These are phyloP conservation scores for Drosophila gunungcola DNA, from an alignment of 1,140 invertebrate genomes.

Conservation along the genomic window DNA sequence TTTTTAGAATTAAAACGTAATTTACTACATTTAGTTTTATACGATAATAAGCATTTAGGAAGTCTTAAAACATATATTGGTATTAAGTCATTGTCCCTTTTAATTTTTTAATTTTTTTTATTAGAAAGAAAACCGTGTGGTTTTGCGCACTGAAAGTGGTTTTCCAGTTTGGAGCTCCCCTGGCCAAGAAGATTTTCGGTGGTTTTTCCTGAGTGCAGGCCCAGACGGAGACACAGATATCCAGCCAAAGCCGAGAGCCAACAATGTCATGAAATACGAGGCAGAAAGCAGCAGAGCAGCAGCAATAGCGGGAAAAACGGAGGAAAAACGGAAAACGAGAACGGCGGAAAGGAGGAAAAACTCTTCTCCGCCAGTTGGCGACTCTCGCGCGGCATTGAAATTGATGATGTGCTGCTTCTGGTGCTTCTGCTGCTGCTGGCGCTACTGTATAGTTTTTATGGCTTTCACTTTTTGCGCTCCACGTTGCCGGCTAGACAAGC, in stretches of 20 bases:
- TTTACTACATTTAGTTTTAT: too few species aligned
- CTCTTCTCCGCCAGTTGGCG: constrained; percentile 40
- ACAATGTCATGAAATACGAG: constrained; percentile 74
- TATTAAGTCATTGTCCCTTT: too few species aligned
- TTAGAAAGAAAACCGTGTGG: not conserved
- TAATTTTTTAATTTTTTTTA: not conserved
- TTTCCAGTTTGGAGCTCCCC: constrained; percentile 4
- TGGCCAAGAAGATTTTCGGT: constrained; percentile 15
- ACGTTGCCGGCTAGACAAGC: constrained; percentile 73
- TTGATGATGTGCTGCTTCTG: constrained; percentile 66
- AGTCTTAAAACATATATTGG: too few species aligned
- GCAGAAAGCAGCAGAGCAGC: constrained; percentile 21
- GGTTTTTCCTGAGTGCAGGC: constrained; percentile 34
- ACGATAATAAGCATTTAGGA: too few species aligned
- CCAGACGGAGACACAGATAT: constrained; percentile 38
- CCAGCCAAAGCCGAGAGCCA: constrained; percentile 51
- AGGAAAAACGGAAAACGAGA: not conserved
- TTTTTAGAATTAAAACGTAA: too few species aligned
- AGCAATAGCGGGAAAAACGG: not conserved
- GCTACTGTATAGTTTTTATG: constrained; percentile 73
- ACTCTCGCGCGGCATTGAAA: constrained; percentile 74
- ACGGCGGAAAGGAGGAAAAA: constrained; percentile 23
- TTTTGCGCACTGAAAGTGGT: not conserved
- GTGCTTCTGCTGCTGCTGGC: constrained; percentile 33
- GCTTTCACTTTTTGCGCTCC: constrained; percentile 75